phyloP scores from a whole-genome alignment of 2,797 vertebrate species.

The Simalia tracyae region DNA sequence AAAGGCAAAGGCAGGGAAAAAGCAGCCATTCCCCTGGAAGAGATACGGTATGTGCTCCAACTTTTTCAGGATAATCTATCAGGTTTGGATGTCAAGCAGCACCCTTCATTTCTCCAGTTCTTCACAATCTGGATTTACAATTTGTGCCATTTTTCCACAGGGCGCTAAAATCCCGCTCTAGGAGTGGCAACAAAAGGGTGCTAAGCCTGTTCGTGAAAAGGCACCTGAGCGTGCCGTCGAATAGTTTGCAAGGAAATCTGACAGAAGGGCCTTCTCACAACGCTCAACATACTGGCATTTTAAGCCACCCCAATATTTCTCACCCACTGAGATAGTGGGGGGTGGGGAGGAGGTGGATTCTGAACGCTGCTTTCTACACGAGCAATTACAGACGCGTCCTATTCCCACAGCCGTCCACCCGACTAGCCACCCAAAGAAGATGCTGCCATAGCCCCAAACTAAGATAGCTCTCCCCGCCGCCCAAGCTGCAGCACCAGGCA shows the following conservation, averaged over 20 bases:
- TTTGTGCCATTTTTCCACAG: background rate
- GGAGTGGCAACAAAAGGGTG: background rate
- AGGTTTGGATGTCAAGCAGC: background rate
- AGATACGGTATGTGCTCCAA: no score
- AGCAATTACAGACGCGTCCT: no score
- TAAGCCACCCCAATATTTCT: background rate
- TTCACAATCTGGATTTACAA: background rate
- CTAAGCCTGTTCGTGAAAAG: no score
- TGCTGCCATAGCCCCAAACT: background rate
- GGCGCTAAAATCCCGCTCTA: background rate
- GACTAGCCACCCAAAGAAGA: no score
- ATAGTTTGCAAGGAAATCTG: background rate
- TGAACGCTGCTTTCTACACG: background rate
- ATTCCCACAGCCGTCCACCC: no score
- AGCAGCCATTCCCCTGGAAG: no score
- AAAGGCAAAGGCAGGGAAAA: no score
- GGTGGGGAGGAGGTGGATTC: background rate
- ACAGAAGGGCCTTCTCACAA: background rate
- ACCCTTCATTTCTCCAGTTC: background rate
- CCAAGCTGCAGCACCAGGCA: background rate
- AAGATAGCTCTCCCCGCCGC: background rate
- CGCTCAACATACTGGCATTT: background rate
- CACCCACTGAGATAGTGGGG: background rate
- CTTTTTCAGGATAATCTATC: no score
- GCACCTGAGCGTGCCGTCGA: background rate